Percentiles rank a stretch among this genome's conserved stretches.
Evolutionary conservation across 1,140 invertebrate genomes (phyloP).

Genomic region (Aplysia californica): DNA sequence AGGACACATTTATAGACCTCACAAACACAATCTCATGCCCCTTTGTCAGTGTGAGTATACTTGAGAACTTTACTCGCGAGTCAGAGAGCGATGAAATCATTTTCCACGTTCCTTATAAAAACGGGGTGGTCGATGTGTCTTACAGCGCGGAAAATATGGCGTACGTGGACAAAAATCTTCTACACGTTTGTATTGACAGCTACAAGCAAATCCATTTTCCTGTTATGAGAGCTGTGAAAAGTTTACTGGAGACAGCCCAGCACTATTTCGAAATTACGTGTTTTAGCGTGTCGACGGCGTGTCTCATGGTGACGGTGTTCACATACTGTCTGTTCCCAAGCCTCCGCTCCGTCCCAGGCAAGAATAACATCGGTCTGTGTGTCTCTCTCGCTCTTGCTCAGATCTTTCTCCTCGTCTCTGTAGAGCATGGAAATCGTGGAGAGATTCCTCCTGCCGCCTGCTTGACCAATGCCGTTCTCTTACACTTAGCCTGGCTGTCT

Average conservation of each 20-base stretch:
- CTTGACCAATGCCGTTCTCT: slow-evolving; percentile 75
- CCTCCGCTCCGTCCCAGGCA: slow-evolving; percentile 67
- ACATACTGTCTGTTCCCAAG: slow-evolving; percentile 63
- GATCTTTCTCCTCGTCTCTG: slow-evolving; percentile 63
- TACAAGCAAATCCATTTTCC: background rate
- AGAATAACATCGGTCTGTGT: slow-evolving; percentile 66
- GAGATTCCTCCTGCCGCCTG: slow-evolving; percentile 42
- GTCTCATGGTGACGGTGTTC: slow-evolving; percentile 61
- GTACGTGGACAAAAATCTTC: no score
- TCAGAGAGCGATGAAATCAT: background rate
- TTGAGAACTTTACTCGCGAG: no score
- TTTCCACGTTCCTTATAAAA: background rate
- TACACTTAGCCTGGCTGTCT: slow-evolving; percentile 90
- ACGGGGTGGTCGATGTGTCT: background rate
- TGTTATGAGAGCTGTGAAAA: background rate
- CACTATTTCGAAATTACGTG: slow-evolving; percentile 28
- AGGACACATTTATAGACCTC: background rate
- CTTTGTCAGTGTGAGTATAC: background rate
- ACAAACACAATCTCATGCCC: background rate
- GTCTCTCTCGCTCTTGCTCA: slow-evolving; percentile 64
- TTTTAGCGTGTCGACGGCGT: slow-evolving; percentile 61
- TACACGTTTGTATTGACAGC: no score
- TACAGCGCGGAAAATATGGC: no score
- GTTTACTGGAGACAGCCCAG: background rate
- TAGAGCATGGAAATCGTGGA: background rate